Evolutionary conservation across 2,888 invertebrate species (phyloP), one percentile per base, ranked within the genome.

Genomic region (Hyposoter didymator): DNA sequence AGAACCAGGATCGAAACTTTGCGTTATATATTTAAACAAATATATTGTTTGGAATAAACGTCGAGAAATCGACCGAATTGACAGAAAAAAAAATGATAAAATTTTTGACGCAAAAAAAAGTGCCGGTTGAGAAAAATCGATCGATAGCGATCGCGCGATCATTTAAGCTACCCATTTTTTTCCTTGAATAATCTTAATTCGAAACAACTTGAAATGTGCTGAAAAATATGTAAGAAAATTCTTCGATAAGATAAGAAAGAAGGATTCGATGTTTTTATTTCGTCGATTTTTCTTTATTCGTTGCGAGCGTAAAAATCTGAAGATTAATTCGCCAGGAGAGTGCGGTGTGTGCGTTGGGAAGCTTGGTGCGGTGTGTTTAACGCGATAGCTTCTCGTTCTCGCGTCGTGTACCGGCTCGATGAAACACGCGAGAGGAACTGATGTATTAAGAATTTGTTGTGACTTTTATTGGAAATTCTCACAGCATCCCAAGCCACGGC

Each of bases 371-470:
- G 78, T 67, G 39, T 78, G 22, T 67, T 67, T 78, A 76, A 78
- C 78, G 67, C 55, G 52, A 43, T 67, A n/a, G 43, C 39, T 72
- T 4, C 39, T 62, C 32, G 62, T 39, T 62, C 59, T 64, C 10
- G 72, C 67, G 43, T 7, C 19, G 43, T 17, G 67, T 62, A 49
- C 45, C 67, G 78, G 82, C 52, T 66, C 69, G 78, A 66, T 10
- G 39, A 62, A 52, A 70, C 62, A 76, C 69, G 70, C 74, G 82
- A 69, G 17, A 64, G 74, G 75, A 80, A 82, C 78, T 85, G 84
- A 85, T 82, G 82, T 82, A 82, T 85, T 74, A 70, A 82, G 74
- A 85, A 85, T 85, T 85, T 82, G 84, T 85, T 75, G 84, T 85
- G 84, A 85, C 84, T 82, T 85, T 85, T 85, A 82, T 85, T 70